These are phyloP conservation scores for Heterochromis multidens DNA, from an alignment of 2,113 vertebrate genomes.

Conservation along the genomic window DNA sequence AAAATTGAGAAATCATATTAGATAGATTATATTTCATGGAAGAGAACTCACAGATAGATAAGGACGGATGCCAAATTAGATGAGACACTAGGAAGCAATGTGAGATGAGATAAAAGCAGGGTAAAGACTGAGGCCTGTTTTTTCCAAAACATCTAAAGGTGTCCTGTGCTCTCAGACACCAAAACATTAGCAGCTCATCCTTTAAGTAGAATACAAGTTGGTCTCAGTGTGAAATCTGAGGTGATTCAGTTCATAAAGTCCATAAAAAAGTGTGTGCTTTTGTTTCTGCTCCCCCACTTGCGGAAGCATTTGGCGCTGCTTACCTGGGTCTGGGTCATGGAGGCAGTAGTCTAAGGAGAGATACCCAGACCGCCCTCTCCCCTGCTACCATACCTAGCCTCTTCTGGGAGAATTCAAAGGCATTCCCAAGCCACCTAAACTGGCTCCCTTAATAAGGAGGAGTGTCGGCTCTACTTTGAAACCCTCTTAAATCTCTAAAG, in stretches of 20 bases:
- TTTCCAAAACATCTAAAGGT: not conserved
- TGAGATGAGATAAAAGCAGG: not conserved
- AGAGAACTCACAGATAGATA: not conserved
- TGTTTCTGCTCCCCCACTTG: not conserved
- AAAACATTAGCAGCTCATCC: too few relatives aligned
- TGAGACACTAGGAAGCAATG: not conserved
- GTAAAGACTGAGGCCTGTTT: too few relatives aligned
- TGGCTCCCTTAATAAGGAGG: rapidly evolving
- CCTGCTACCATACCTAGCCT: not conserved
- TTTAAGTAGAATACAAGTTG: not conserved
- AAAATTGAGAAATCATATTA: not conserved
- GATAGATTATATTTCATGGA: not conserved
- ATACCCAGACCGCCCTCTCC: not conserved
- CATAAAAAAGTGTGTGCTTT: not conserved
- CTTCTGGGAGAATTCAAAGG: not conserved
- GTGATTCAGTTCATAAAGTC: too few relatives aligned
- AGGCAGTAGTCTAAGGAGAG: not conserved
- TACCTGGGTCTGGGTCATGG: not conserved
- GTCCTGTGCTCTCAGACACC: not conserved
- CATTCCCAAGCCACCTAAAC: not conserved
- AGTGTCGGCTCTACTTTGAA: not conserved
- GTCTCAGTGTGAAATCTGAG: too few relatives aligned
- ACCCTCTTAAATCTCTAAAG: not conserved
- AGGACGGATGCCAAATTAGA: not conserved
- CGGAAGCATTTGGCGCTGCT: not conserved